A percentile compares a stretch with the other conserved stretches of the same genome.
Conservation (phyloP, 2,113 vertebrate genomes). For the Mirounga angustirostris region DNA sequence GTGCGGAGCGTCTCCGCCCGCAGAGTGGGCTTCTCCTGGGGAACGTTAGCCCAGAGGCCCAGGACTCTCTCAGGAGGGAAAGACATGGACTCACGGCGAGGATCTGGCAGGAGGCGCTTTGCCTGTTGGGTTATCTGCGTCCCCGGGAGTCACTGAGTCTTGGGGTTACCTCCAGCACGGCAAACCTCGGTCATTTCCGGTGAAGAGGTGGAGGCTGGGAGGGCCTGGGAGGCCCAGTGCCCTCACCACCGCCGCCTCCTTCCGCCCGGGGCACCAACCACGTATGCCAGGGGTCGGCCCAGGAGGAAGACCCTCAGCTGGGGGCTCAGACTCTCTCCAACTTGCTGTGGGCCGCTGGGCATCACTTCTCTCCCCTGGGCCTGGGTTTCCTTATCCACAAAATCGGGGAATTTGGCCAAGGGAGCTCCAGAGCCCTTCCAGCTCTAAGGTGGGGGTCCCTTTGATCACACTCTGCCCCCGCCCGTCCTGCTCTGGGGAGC, state of each 20-base stretch:
- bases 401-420: neutral
- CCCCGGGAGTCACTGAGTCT: neutral
- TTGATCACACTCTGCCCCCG: neutral
- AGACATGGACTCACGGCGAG: neutral
- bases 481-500: neutral
- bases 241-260: neutral
- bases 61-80: neutral
- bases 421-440: neutral
- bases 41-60: neutral
- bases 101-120: neutral
- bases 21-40: too few relatives aligned
- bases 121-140: neutral
- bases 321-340: neutral
- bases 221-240: neutral
- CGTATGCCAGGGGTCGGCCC: rapidly evolving
- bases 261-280: rapidly evolving
- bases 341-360: neutral
- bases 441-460: neutral
- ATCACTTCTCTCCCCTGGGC: neutral
- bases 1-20: neutral
- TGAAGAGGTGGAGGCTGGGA: neutral
- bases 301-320: neutral
- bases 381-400: neutral
- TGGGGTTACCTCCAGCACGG: rapidly evolving
- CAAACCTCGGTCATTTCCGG: neutral